Percentiles rank a stretch among this genome's conserved stretches.
Conservation (phyloP, 2,888 invertebrate species). For the Drosophila mimica region DNA sequence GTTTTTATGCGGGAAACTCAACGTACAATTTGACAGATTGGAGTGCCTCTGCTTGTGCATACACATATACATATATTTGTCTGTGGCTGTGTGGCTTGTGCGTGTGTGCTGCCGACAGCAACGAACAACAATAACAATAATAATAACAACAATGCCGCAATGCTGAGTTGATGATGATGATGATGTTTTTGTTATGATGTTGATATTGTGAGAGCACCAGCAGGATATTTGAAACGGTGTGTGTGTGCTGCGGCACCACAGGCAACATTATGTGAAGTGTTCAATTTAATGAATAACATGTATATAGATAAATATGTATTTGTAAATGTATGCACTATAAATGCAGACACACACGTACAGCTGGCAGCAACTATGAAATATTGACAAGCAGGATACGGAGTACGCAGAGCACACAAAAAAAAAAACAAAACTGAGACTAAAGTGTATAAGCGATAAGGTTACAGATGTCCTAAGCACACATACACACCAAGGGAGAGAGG, state of each 20-base stretch:
- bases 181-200: slow-evolving; percentile 43
- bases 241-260: slow-evolving; percentile 41
- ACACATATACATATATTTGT: background rate
- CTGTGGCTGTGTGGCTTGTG: slow-evolving; percentile 5
- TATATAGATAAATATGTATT: slow-evolving; percentile 21
- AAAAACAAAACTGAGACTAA: slow-evolving; percentile 55
- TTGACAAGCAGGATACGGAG: slow-evolving; percentile 57
- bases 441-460: slow-evolving; percentile 74
- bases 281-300: slow-evolving; percentile 64
- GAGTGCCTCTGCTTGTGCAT: slow-evolving; percentile 10
- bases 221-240: slow-evolving; percentile 66
- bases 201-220: slow-evolving; percentile 66
- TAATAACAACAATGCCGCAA: slow-evolving; percentile 56
- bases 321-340: slow-evolving; percentile 9
- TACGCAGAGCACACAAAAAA: slow-evolving; percentile 43
- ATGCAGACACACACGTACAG: slow-evolving; percentile 29
- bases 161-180: slow-evolving; percentile 42
- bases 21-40: slow-evolving; percentile 6
- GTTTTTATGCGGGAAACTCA: slow-evolving; percentile 44
- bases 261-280: slow-evolving; percentile 67
- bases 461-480: slow-evolving; percentile 73
- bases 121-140: slow-evolving; percentile 35
- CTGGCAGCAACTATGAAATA: slow-evolving; percentile 66
- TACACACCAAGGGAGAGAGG: slow-evolving; percentile 20
- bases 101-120: slow-evolving; percentile 33